Conservation (phyloP, 2,797 vertebrate species). For the Amphiprion clarkii region DNA sequence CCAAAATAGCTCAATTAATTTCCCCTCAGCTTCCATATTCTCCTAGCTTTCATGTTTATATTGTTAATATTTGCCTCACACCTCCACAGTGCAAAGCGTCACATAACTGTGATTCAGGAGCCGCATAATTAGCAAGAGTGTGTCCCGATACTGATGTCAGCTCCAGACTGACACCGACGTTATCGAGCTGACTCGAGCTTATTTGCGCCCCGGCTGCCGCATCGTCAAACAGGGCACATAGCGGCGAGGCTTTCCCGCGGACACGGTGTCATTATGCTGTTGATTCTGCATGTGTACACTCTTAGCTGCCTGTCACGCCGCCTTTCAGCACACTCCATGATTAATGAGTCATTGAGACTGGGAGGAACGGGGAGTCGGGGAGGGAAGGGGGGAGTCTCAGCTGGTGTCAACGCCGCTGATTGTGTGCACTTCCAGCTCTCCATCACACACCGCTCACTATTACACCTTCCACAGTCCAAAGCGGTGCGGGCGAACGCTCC, state of each 20-base stretch:
- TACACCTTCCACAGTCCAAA: conserved; percentile 7
- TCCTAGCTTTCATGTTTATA: no score
- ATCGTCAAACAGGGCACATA: conserved; percentile 29
- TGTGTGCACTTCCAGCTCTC: conserved; percentile 40
- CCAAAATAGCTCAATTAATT: no score
- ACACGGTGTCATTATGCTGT: conserved; percentile 55
- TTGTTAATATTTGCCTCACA: not conserved
- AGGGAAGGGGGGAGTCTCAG: conserved; percentile 16
- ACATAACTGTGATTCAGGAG: not conserved
- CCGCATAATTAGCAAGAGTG: conserved; percentile 14
- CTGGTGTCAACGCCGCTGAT: conserved; percentile 44
- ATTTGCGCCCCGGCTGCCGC: conserved; percentile 45
- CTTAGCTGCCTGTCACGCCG: conserved; percentile 53
- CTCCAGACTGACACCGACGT: conserved; percentile 25
- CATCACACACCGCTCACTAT: conserved; percentile 31
- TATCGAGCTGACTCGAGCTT: conserved; percentile 29
- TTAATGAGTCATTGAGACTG: conserved; percentile 72
- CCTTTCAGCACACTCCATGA: conserved; percentile 54
- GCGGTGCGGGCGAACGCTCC: conserved; percentile 37
- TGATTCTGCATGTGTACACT: conserved; percentile 58
- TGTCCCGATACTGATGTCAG: conserved; percentile 7
- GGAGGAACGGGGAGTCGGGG: not conserved
- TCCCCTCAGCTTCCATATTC: no score
- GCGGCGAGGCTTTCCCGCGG: conserved; percentile 23
- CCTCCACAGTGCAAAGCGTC: not conserved